Evolutionary conservation across 2,797 vertebrate species (phyloP).

Genomic region (Gambusia yucatana): DNA sequence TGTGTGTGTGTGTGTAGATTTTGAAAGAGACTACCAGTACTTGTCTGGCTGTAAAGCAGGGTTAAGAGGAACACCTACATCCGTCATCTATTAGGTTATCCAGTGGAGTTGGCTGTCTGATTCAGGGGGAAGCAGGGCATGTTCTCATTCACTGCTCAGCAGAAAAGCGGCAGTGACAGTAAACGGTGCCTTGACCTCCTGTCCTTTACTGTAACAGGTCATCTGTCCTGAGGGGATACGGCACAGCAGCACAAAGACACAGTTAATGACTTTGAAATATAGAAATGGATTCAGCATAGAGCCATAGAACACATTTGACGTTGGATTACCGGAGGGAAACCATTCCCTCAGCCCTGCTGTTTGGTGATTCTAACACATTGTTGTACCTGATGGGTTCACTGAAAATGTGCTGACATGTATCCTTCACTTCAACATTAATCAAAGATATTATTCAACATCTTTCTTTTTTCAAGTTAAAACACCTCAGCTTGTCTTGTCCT

Average conservation of each 20-base stretch:
- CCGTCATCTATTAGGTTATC: conserved; percentile 44
- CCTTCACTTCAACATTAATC: neutral
- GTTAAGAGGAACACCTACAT: conserved; percentile 36
- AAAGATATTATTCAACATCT: neutral
- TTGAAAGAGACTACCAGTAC: conserved; percentile 5
- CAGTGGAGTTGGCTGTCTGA: conserved; percentile 15
- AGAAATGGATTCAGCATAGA: conserved; percentile 13
- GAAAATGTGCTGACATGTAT: neutral
- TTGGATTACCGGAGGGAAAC: conserved; percentile 9
- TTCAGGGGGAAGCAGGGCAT: neutral
- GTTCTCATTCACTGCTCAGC: conserved; percentile 31
- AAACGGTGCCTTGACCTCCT: conserved; percentile 24
- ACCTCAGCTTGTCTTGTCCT: neutral
- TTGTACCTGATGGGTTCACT: conserved; percentile 1
- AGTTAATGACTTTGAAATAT: conserved; percentile 11
- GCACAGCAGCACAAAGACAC: conserved; percentile 3
- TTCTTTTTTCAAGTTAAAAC: neutral
- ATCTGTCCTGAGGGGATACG: conserved; percentile 25
- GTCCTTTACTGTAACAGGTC: conserved; percentile 23
- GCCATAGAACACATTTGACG: conserved; percentile 4
- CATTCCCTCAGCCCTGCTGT: neutral
- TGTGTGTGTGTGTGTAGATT: conserved; percentile 10
- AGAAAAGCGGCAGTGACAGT: conserved; percentile 22
- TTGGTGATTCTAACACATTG: conserved; percentile 2
- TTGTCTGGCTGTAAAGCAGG: conserved; percentile 35